Base-by-base conservation (phyloP, 2,888 invertebrate genomes). In the Rotaria sp. region DNA sequence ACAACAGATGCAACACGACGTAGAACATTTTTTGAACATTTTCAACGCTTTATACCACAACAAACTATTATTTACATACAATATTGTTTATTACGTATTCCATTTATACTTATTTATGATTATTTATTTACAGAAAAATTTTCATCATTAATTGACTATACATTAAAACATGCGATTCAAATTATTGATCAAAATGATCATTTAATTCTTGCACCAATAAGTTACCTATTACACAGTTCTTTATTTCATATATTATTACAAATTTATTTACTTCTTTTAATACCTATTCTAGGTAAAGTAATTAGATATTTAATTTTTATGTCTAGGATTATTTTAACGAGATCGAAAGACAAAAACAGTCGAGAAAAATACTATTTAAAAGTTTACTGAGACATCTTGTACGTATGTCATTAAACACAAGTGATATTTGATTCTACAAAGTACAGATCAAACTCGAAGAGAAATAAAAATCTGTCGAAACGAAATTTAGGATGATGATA, bases 21-120 rank as follows among this genome's bases (percentile, higher is more conserved):
- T 67, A 35, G 21, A 67, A 67, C 67, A 67, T 67, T 67, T 35
- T 1, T 35, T 30, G 67, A 67, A 67, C 45, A 80, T 45, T 45
- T 80, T 26, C 45, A 80, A 24, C 41, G 45, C 10, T 26, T 41
- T 45, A 45, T 80, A 4, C 45, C 41, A n/a, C 41, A 26, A n/a
- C 45, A 80, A 41, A 80, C 80, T 1, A 45, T 80, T 26, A 41
- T 45, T n/a, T 80, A 80, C 45, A 45, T 80, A 21, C 80, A 80
- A n/a, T 45, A 80, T 80, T 80, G 45, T 80, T 26, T 80, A 80
- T n/a, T 80, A 80, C 80, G 80, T 13, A 45, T 80, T 13, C 80
- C 80, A 45, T 45, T 80, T n/a, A 11, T 80, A 45, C 45, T 80
- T 8, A 45, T 80, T 21, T 80, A n/a, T 45, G 80, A 80, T 80